Evolutionary conservation across 1,140 invertebrate genomes (phyloP), one percentile per base, ranked within the genome.

Genomic region (Eriosoma lanigerum): DNA sequence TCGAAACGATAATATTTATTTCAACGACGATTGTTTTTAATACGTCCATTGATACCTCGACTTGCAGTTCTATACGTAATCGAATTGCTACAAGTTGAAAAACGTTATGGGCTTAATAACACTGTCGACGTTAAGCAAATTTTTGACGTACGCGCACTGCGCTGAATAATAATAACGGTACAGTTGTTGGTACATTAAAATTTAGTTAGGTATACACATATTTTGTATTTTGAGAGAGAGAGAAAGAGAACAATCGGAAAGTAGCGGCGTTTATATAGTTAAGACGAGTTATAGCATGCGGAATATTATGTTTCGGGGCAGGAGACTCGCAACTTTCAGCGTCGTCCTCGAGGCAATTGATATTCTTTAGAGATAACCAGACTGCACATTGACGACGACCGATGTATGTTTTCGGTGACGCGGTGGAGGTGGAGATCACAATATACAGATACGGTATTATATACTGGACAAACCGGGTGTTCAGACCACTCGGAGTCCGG

Each of bases 271-370:
- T 4, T 21, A 15, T 46, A 26, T 1, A 13, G 64, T 48, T 24
- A 17, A 66, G 64, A 10, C 38, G 21, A 46, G 19, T n/a, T 32
- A 29, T 32, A 58, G 9, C 9, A 10, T 9, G 32, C 62, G 32
- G 60, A 64, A 64, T 32, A 19, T 32, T 64, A 64, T 64, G 62
- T 66, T 64, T 66, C 21, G 64, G 29, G 17, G 0, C 19, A 5
- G 12, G n/a, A 10, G 32, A n/a, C 12, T 32, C 38, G 64, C 64
- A 68, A 68, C 66, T 68, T 68, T 68, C 66, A 68, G 66, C 66
- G 66, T 68, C 66, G 66, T 68, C 66, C 66, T 9, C 66, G 66
- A 21, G 58, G 38, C 66, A 21, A 68, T 17, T 24, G 66, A 68
- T 68, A 48, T 68, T 48, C 38, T 17, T 26, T 21, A 21, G 38